Evolutionary conservation across 2,888 invertebrate species (phyloP).

Genomic region (Himalopsyche japonica): DNA sequence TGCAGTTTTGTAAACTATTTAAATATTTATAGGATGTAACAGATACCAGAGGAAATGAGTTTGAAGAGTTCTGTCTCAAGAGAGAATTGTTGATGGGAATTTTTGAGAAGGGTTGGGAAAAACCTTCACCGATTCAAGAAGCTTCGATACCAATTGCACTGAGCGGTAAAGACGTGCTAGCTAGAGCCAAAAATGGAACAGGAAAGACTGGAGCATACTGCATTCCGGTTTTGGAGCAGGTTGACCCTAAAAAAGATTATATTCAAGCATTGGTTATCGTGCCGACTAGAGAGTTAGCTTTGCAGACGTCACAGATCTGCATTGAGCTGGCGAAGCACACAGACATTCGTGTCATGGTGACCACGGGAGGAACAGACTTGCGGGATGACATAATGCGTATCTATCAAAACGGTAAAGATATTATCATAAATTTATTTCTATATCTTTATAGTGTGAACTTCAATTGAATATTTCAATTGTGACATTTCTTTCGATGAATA

Average conservation of each 20-base stretch:
- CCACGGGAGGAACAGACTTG: constrained; percentile 96
- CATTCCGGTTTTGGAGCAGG: constrained; percentile 97
- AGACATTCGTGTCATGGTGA: constrained; percentile 98
- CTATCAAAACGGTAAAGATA: constrained; percentile 85
- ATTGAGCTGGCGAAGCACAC: constrained; percentile 98
- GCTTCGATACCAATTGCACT: constrained; percentile 98
- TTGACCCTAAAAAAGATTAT: constrained; percentile 84
- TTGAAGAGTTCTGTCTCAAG: constrained; percentile 98
- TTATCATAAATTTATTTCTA: no score
- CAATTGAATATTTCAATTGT: no score
- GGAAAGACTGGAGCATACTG: constrained; percentile 99
- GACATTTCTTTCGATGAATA: no score
- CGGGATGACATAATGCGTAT: constrained; percentile 99
- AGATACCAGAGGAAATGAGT: constrained; percentile 97
- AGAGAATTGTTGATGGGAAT: constrained; percentile 98
- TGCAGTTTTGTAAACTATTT: neutral
- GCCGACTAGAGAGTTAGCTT: constrained; percentile 96
- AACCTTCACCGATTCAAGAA: constrained; percentile 99
- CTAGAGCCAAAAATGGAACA: constrained; percentile 99
- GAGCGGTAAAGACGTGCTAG: constrained; percentile 96
- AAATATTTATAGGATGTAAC: constrained; percentile 85
- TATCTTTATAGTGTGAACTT: no score
- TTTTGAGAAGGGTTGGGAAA: constrained; percentile 99
- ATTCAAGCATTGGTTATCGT: constrained; percentile 99
- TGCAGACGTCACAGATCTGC: constrained; percentile 99